These are phyloP conservation scores for Anthopleura xanthogrammica DNA, from an alignment of 92 coral and sea anemone species.

Conservation along the genomic window DNA sequence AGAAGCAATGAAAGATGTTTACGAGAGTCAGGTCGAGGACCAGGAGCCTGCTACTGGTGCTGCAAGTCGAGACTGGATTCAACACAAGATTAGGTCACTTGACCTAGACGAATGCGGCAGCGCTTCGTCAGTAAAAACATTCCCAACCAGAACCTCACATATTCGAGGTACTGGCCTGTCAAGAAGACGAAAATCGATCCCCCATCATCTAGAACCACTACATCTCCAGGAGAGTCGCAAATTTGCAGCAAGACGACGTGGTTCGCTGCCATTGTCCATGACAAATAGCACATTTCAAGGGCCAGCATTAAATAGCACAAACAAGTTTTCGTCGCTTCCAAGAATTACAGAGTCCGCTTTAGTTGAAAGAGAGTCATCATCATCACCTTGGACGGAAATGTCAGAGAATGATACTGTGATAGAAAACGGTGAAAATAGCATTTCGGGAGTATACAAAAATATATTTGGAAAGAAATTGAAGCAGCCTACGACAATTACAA, in stretches of 20 bases:
- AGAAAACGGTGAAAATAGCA: not conserved
- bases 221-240: not conserved
- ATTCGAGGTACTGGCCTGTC: not conserved
- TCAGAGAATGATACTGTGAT: not conserved
- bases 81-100: not conserved
- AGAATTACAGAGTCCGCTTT: not conserved
- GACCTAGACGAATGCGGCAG: not conserved
- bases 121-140: not conserved
- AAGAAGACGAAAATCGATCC: not conserved
- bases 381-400: not conserved
- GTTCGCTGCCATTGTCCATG: not conserved
- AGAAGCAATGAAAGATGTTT: slow-evolving; percentile 16
- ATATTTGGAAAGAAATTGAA: not conserved
- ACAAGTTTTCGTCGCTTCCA: not conserved
- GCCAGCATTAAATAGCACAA: not conserved
- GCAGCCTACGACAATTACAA: not conserved
- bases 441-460: not conserved
- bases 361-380: not conserved
- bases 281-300: not conserved
- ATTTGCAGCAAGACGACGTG: not conserved
- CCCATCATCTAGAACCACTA: not conserved
- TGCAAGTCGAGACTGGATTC: not conserved
- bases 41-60: not conserved
- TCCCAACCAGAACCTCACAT: not conserved
- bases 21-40: not conserved